Conservation (phyloP, 2,888 invertebrate species). For the Sthenelais limicola region DNA sequence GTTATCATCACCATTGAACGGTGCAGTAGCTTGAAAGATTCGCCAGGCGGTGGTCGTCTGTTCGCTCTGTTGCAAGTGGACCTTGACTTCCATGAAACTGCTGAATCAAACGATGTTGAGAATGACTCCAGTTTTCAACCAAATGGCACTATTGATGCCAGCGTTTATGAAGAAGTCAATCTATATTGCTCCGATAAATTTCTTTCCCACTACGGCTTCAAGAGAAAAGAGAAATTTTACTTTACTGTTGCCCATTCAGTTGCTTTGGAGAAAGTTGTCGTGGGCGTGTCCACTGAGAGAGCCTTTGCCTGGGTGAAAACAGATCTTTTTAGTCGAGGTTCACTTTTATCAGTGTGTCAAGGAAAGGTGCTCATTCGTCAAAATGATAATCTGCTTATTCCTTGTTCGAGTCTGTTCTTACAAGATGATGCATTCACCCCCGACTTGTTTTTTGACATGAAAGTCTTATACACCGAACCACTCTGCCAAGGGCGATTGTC, state of each 20-base stretch:
- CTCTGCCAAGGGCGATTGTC: conserved; percentile 28
- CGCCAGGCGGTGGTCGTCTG: conserved; percentile 21
- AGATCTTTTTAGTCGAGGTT: conserved; percentile 29
- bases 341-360: conserved; percentile 34
- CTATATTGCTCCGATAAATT: neutral
- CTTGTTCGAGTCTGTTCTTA: neutral
- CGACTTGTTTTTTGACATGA: conserved; percentile 26
- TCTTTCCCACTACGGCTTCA: neutral
- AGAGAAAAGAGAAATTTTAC: neutral
- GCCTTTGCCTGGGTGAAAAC: conserved; percentile 1
- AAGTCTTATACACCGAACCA: conserved; percentile 23
- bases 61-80: conserved; percentile 2
- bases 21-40: neutral
- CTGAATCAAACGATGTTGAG: neutral
- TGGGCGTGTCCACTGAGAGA: conserved; percentile 3
- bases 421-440: conserved; percentile 11
- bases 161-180: no score
- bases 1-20: neutral
- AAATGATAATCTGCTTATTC: conserved; percentile 19
- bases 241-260: neutral
- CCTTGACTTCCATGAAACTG: neutral
- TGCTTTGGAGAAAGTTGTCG: conserved; percentile 14
- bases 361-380: conserved; percentile 11
- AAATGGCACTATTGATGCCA: no score
- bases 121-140: no score